A percentile compares a stretch with the other conserved stretches of the same genome.
Evolutionary conservation across 2,113 vertebrate genomes (phyloP).

Genomic region (Rhinichthys klamathensis): DNA sequence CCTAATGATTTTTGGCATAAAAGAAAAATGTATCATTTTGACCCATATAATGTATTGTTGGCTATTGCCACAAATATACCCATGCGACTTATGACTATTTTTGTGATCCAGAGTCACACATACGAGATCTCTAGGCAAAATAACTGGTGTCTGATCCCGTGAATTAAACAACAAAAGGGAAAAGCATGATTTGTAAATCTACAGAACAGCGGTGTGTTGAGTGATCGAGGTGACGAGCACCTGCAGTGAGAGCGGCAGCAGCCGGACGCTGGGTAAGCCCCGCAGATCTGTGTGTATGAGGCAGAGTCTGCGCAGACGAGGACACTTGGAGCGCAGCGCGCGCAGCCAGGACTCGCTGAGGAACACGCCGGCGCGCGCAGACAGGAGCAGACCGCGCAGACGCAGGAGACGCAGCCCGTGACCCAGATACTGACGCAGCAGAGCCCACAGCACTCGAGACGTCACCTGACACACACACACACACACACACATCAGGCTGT

Average conservation of each 20-base stretch:
- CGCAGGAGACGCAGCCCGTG: slow-evolving; percentile 73
- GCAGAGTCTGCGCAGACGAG: slow-evolving; percentile 73
- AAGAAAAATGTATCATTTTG: too few relatives aligned
- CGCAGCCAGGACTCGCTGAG: slow-evolving; percentile 79
- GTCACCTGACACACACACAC: slow-evolving; percentile 68
- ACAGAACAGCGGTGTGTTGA: too few relatives aligned
- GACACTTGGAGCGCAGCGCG: slow-evolving; percentile 73
- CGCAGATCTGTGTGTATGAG: slow-evolving; percentile 76
- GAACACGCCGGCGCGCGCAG: slow-evolving; percentile 73
- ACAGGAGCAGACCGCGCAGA: slow-evolving; percentile 76
- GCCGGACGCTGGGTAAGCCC: slow-evolving; percentile 66
- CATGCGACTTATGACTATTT: too few relatives aligned
- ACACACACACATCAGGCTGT: background rate
- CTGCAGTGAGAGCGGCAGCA: slow-evolving; percentile 70
- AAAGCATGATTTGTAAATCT: too few relatives aligned
- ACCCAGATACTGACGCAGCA: slow-evolving; percentile 78
- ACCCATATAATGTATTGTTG: too few relatives aligned
- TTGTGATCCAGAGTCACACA: too few relatives aligned
- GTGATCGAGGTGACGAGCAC: too few relatives aligned
- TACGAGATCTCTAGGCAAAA: too few relatives aligned
- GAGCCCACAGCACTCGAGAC: slow-evolving; percentile 76
- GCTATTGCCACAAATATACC: too few relatives aligned
- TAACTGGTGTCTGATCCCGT: too few relatives aligned
- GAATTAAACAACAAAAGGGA: too few relatives aligned
- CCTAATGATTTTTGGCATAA: too few relatives aligned